A percentile compares a stretch with the other conserved stretches of the same genome.
phyloP scores from a whole-genome alignment of 2,888 invertebrate genomes.

The Gerris lacustris region DNA sequence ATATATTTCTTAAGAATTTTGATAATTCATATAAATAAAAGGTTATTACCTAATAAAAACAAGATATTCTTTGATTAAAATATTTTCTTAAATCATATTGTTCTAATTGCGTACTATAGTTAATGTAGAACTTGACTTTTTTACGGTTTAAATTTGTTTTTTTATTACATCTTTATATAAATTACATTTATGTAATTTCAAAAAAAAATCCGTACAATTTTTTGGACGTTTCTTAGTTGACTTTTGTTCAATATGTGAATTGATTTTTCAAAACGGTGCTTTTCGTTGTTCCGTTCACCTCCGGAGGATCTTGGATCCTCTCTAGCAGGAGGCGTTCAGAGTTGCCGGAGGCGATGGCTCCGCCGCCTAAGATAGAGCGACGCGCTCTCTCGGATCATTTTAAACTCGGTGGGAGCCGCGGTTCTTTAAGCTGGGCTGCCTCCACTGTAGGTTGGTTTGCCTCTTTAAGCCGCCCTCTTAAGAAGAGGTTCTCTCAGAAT shows the following conservation, averaged over 20 bases:
- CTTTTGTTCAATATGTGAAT: not conserved
- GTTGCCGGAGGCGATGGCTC: not conserved
- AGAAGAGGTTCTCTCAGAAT: conserved; percentile 33
- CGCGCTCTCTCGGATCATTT: conserved; percentile 24
- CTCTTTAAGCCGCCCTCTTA: conserved; percentile 54
- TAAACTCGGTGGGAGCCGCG: not conserved
- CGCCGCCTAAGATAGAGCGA: conserved; percentile 18
- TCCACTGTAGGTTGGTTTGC: conserved; percentile 56
- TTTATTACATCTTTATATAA: too few species aligned
- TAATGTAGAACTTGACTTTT: too few species aligned
- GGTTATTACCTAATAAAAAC: too few species aligned
- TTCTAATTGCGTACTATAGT: too few species aligned
- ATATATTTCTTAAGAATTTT: too few species aligned
- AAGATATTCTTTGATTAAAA: too few species aligned
- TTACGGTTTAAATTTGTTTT: too few species aligned
- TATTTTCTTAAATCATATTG: too few species aligned
- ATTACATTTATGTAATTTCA: too few species aligned
- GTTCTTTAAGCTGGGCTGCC: not conserved
- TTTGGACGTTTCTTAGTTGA: too few species aligned
- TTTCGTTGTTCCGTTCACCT: not conserved
- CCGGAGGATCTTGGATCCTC: conserved; percentile 3
- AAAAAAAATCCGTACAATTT: too few species aligned
- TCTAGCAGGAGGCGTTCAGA: not conserved
- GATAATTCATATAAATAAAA: too few species aligned
- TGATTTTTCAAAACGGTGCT: not conserved